Evolutionary conservation across 2,888 invertebrate species (phyloP).

Genomic region (Papilio gigon): DNA sequence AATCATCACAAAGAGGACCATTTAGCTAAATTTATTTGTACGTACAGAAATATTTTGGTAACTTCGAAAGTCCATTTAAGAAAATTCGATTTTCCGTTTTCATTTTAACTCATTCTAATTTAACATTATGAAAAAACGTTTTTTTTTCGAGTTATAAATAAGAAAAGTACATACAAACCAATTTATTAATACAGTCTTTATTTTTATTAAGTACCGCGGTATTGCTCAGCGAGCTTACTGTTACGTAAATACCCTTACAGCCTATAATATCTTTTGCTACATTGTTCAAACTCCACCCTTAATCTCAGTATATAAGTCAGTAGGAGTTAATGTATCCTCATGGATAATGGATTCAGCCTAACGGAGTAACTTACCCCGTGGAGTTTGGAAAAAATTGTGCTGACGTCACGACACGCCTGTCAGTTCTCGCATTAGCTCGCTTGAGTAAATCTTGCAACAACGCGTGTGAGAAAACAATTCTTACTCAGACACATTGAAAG

Average conservation of each 20-base stretch:
- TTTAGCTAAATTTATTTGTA: not conserved
- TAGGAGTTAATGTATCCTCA: constrained; percentile 10
- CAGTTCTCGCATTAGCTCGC: constrained; percentile 3
- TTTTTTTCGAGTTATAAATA: not conserved
- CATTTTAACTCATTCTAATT: too few relatives aligned
- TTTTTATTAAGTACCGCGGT: too few relatives aligned
- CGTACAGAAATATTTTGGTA: not conserved
- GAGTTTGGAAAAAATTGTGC: constrained; percentile 28
- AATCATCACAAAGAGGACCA: not conserved
- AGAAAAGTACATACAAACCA: too few relatives aligned
- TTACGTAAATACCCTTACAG: too few relatives aligned
- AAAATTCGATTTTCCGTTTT: too few relatives aligned
- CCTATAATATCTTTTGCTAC: not conserved
- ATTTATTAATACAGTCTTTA: too few relatives aligned
- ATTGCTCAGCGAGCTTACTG: too few relatives aligned
- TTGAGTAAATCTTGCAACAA: constrained; percentile 12
- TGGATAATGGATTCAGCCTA: constrained; percentile 23
- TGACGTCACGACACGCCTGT: constrained; percentile 26
- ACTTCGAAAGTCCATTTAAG: too few relatives aligned
- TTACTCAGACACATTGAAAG: not conserved
- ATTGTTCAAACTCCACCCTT: not conserved
- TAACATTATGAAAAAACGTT: too few relatives aligned
- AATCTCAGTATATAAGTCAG: constrained; percentile 18
- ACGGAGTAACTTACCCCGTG: constrained; percentile 10
- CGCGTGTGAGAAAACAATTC: not conserved